Evolutionary conservation across 2,797 vertebrate genomes (phyloP), one percentile per base, ranked within the genome.

Genomic region (Holocentrus rufus): DNA sequence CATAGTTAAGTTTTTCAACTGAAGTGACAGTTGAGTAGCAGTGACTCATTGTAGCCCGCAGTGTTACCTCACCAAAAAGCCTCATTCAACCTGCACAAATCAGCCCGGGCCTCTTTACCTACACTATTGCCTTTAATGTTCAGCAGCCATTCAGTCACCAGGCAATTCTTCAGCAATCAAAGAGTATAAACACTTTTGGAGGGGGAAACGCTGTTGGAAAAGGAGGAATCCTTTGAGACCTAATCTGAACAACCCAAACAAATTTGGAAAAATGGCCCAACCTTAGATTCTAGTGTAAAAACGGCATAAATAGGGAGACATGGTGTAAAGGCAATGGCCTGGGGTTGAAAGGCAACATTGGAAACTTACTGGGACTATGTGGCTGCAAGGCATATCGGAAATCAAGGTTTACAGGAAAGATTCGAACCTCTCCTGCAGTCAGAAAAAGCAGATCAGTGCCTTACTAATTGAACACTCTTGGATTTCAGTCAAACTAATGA

Each of bases 1-100:
- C 20, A 23, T 23, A 42, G 27, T 59, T 59, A 5, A 22, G 36
- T 34, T 60, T 18, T 3, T 11, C 23, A 34, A n/a, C n/a, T 49
- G n/a, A 64, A n/a, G 47, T 13, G 15, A 71, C 58, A 73, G 80
- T 72, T 62, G 67, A 86, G 72, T 79, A 49, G 80, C 74, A 81
- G 49, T 76, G 55, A 81, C 54, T 76, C 74, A 66, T 30, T 62
- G 34, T 69, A 59, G 56, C 46, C 70, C 67, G 49, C 44, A 61
- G 52, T 55, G 27, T 69, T 64, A 52, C 23, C 36, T 72, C 64
- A 69, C 25, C 22, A 44, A 9, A 69, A 70, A n/a, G 68, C 58
- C 74, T 73, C 52, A 69, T 82, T 27, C 60, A 71, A 69, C 56
- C 47, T 65, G 22, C 57, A 76, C 27, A 64, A 31, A 68, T 64